Base-by-base conservation (phyloP, 2,888 invertebrate genomes). In the Esperia sulphurella region DNA sequence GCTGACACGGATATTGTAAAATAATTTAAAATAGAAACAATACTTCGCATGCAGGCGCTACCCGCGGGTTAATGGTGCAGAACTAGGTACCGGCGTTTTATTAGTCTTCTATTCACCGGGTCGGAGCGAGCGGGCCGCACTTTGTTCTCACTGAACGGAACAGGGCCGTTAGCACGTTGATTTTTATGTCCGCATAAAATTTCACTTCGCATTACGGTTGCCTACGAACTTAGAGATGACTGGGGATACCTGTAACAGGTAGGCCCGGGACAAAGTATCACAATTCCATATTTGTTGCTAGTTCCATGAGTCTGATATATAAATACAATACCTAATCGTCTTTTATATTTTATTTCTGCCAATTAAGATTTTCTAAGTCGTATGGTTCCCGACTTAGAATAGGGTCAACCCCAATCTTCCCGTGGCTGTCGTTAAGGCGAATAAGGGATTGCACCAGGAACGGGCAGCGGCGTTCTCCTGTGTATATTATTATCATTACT, bases 171-270 rank as follows among this genome's bases (percentile, higher is more conserved):
- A 65, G 57, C 66, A 66, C 71, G 69, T 71, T 67, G 68, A 76
- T 75, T 81, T 83, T 78, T 79, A 82, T 68, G 76, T 61, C 63
- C 64, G 68, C 71, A 75, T 83, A 78, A 82, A 82, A 80, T 82
- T 82, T 82, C 79, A 79, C 77, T 82, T 80, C 71, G 68, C 71
- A 58, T 70, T 64, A 68, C 72, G 64, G 13, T 44, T 37, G 14
- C 43, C 14, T 14, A 43, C 14, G 33, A 41, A 13, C 21, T 29
- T 41, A 41, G 41, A 41, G 41, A 41, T 28, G 21, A 29, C 4
- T 9, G 14, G 39, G 5, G 39, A 14, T 39, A 14, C 14, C 28
- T 41, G 43, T 43, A 31, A 43, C 43, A 43, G 29, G 28, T 41
- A 29, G 1, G n/a, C 9, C 40, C 39, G 41, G 8, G 14, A n/a